These are phyloP conservation scores for Sebastes elongatus DNA, from an alignment of 2,797 vertebrate species.

Conservation along the genomic window DNA sequence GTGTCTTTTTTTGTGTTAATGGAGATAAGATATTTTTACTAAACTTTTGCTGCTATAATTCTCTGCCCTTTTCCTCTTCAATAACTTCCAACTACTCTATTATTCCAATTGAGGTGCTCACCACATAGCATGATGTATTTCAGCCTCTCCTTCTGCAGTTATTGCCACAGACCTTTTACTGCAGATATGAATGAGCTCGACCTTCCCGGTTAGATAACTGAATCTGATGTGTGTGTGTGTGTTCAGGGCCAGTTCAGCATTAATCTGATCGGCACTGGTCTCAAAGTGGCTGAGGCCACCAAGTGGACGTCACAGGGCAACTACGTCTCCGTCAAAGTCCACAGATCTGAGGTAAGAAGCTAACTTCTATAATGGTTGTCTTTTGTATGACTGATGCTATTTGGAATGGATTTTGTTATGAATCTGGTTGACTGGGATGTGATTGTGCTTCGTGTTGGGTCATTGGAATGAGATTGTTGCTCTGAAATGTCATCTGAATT, in stretches of 20 bases:
- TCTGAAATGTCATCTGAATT: constrained; percentile 37
- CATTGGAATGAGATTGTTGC: constrained; percentile 7
- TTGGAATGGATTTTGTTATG: not conserved
- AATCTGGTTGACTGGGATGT: not conserved
- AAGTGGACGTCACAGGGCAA: constrained; percentile 95
- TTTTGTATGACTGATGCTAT: not conserved
- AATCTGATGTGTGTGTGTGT: constrained; percentile 1
- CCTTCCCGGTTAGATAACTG: not conserved
- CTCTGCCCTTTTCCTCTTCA: not conserved
- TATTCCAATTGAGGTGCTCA: not conserved
- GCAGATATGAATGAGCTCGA: not conserved
- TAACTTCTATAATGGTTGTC: not conserved
- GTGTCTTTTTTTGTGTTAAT: not conserved
- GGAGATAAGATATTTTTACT: not conserved
- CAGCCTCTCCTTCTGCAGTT: not conserved
- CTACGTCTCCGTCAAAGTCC: constrained; percentile 90
- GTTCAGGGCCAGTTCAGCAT: constrained; percentile 95
- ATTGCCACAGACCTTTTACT: not conserved
- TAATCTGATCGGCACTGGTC: constrained; percentile 91
- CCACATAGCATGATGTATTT: not conserved
- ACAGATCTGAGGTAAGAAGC: constrained; percentile 90
- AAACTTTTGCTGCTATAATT: not conserved
- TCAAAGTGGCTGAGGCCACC: constrained; percentile 88
- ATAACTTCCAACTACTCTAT: not conserved
- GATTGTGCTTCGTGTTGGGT: not conserved